phyloP scores from a whole-genome alignment of 1,140 invertebrate genomes.

The Bombus balteatus region DNA sequence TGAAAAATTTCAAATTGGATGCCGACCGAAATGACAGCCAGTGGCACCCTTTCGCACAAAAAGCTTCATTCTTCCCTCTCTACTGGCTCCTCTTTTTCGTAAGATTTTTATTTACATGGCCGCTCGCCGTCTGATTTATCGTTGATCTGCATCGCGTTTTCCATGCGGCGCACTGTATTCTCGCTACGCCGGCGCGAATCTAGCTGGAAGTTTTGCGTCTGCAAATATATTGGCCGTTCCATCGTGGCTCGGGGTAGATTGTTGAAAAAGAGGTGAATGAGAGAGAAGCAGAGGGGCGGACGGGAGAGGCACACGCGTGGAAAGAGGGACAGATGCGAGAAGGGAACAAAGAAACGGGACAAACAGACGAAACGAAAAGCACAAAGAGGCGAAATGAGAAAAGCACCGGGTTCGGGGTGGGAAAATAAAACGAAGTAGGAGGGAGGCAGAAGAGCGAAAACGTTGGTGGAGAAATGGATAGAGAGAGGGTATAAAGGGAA shows the following conservation, averaged over 20 bases:
- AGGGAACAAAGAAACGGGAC: conserved; percentile 20
- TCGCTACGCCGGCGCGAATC: conserved; percentile 21
- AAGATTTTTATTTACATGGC: conserved; percentile 64
- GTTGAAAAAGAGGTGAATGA: not conserved
- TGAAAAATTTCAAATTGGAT: conserved; percentile 49
- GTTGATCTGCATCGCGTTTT: conserved; percentile 55
- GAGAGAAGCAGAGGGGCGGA: too few species aligned
- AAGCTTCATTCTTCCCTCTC: not conserved
- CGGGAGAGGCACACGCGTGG: not conserved
- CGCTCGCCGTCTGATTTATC: conserved; percentile 56
- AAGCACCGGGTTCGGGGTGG: conserved; percentile 17
- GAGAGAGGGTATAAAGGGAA: not conserved
- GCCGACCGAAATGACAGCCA: not conserved
- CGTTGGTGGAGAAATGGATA: not conserved
- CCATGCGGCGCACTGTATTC: conserved; percentile 8
- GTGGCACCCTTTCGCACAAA: not conserved
- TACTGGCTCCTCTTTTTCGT: not conserved
- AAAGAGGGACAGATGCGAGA: not conserved
- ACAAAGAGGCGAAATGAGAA: conserved; percentile 18
- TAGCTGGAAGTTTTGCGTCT: conserved; percentile 32
- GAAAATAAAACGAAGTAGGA: conserved; percentile 2
- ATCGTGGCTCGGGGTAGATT: not conserved
- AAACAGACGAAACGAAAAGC: conserved; percentile 21
- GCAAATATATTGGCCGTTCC: conserved; percentile 59
- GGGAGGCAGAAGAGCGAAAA: not conserved